These are phyloP conservation scores for Malthinus flaveolus DNA, from an alignment of 2,888 invertebrate species.

Conservation along the genomic window DNA sequence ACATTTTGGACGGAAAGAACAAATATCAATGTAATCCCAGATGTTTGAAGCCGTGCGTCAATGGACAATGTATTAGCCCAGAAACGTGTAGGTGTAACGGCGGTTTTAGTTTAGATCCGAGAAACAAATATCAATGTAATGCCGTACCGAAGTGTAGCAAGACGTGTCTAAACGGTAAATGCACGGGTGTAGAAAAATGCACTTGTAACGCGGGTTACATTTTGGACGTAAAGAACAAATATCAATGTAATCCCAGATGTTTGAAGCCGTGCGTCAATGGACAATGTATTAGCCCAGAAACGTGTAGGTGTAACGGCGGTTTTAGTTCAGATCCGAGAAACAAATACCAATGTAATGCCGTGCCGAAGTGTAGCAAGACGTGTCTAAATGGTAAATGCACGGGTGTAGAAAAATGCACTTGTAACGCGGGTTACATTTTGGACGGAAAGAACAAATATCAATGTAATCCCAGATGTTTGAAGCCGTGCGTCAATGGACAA, in stretches of 20 bases:
- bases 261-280: conserved; percentile 27
- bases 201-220: conserved; percentile 7
- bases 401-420: conserved; percentile 49
- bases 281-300: conserved; percentile 29
- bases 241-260: conserved; percentile 28
- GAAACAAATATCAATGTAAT: conserved; percentile 36
- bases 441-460: conserved; percentile 48
- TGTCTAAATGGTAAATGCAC: conserved; percentile 46
- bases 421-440: conserved; percentile 58
- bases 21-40: conserved; percentile 37
- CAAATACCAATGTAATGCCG: background rate
- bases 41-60: conserved; percentile 45
- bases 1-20: conserved; percentile 25
- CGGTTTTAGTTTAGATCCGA: conserved; percentile 27
- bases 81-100: conserved; percentile 33
- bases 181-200: conserved; percentile 5
- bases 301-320: conserved; percentile 39
- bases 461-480: conserved; percentile 45
- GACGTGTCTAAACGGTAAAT: conserved; percentile 16
- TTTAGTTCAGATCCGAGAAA: conserved; percentile 26
- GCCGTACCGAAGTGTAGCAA: conserved; percentile 40
- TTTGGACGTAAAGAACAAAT: background rate
- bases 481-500: conserved; percentile 32
- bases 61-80: conserved; percentile 55
- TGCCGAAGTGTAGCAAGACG: conserved; percentile 28